Percentiles rank a stretch among this genome's conserved stretches.
Conservation (phyloP, 2,888 invertebrate genomes). For the Nephrotoma guestfalica region DNA sequence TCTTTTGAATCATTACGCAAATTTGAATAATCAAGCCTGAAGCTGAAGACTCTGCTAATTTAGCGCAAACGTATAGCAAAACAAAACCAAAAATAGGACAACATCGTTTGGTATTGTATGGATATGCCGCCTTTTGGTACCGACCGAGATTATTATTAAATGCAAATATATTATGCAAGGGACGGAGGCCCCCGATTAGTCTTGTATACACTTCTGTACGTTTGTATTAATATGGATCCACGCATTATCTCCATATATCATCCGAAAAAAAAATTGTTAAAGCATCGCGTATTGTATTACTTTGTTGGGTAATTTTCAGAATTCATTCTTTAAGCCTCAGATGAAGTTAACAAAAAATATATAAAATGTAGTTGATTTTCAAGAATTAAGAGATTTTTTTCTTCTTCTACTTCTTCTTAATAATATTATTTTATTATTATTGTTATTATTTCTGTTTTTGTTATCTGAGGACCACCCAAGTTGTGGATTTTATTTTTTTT, state of each 20-base stretch:
- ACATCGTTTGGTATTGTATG: not conserved
- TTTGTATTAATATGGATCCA: not conserved
- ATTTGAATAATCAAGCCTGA: not conserved
- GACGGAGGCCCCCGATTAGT: not conserved
- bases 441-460: not conserved
- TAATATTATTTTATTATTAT: not conserved
- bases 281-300: not conserved
- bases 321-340: not conserved
- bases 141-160: not conserved
- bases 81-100: not conserved
- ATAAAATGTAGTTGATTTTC: not conserved
- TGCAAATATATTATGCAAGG: not conserved
- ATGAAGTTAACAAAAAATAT: not conserved
- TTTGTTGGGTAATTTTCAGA: not conserved
- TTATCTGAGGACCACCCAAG: not conserved
- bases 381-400: not conserved
- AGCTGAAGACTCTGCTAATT: not conserved
- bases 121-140: not conserved
- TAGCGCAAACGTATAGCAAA: not conserved
- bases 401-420: not conserved
- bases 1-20: not conserved
- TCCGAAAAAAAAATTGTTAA: not conserved
- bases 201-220: not conserved
- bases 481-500: not conserved
- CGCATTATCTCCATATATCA: not conserved